Base-by-base conservation (phyloP, 2,113 vertebrate species). In the Castor canadensis region DNA sequence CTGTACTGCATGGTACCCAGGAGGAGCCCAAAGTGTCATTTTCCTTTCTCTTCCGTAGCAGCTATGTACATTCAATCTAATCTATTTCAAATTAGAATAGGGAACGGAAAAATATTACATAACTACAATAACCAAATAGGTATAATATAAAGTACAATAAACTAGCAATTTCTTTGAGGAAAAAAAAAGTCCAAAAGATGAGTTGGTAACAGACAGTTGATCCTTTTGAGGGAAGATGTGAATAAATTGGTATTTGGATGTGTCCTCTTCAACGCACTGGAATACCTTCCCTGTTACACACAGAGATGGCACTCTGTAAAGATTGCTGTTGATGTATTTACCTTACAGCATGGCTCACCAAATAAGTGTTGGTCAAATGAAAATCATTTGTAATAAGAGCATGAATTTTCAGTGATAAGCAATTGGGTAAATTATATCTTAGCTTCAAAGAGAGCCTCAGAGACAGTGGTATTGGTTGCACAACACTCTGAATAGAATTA, bases 191-290 rank as follows among this genome's bases (percentile, higher is more conserved):
- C n/a, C n/a, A n/a, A 22, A 58, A 32, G 85, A 9, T 20, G 11
- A 8, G 40, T 5, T 64, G 24, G 9, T 0, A 1, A 77, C 13
- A 47, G 62, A 3, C 66, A 54, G 3, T 12, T 72, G 40, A 69
- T 82, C n/a, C 54, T 66, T 93, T 89, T 56, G 82, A 87, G 38
- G 38, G 73, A 93, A 80, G n/a, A n/a, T 56, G 17, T 82, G 81
- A 91, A 64, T 60, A 58, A 49, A 40, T 3, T 75, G 38, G 11
- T 84, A 43, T 86, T 62, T 40, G 82, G n/a, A 81, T 30, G 6
- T 3, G 20, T 28, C 26, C 40, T 80, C 73, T 71, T 88, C 30
- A 64, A 6, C 67, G 91, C 17, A 30, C 7, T 72, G 67, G 45
- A 12, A 82, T 52, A n/a, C 60, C 64, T 38, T 72, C 75, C 47